phyloP scores from a whole-genome alignment of 2,888 invertebrate genomes.

The Apotomis capreana region DNA sequence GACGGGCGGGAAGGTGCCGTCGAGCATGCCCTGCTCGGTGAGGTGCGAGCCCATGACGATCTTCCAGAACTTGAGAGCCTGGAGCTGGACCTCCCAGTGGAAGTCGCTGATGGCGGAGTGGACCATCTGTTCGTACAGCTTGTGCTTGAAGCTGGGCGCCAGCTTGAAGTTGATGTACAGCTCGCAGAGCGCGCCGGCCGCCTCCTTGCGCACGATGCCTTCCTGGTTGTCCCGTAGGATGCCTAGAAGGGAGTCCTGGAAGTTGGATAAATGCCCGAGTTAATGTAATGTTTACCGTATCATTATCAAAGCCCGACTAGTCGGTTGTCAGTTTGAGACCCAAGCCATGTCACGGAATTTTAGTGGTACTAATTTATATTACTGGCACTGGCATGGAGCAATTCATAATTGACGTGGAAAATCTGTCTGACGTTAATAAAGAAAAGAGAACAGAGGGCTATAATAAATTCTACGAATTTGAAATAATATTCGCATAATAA shows the following conservation, averaged over 20 bases:
- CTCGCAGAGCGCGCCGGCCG: slow-evolving; percentile 85
- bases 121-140: slow-evolving; percentile 86
- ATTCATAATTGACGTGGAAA: too few species aligned
- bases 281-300: too few species aligned
- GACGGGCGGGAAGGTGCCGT: slow-evolving; percentile 89
- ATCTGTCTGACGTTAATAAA: too few species aligned
- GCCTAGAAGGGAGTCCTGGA: slow-evolving; percentile 80
- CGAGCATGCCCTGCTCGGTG: slow-evolving; percentile 91
- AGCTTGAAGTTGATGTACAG: slow-evolving; percentile 87
- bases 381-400: too few species aligned
- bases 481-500: too few species aligned
- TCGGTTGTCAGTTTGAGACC: too few species aligned
- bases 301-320: too few species aligned
- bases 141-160: slow-evolving; percentile 76
- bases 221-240: slow-evolving; percentile 87
- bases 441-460: too few species aligned
- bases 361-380: too few species aligned
- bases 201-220: slow-evolving; percentile 90
- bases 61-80: slow-evolving; percentile 88
- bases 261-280: slow-evolving; percentile 23
- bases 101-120: slow-evolving; percentile 87
- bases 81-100: slow-evolving; percentile 92
- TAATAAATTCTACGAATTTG: too few species aligned
- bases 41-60: slow-evolving; percentile 86
- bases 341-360: too few species aligned